phyloP scores from a whole-genome alignment of 2,888 invertebrate genomes.

The Platerodrilus igneus region DNA sequence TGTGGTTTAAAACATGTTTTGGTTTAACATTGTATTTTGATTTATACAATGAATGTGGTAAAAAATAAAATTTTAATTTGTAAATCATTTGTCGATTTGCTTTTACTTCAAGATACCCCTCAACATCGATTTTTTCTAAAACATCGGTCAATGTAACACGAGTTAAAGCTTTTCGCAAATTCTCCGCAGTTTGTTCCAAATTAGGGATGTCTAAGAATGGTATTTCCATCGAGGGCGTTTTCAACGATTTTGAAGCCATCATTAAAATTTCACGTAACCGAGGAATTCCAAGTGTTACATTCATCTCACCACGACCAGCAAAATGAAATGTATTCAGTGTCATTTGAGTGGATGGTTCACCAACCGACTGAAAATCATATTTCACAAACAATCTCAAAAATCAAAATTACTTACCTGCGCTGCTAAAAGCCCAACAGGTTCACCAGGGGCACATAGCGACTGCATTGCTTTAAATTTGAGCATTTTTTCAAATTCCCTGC shows the following conservation, averaged over 20 bases:
- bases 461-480: slow-evolving; percentile 73
- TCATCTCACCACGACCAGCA: slow-evolving; percentile 99
- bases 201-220: slow-evolving; percentile 61
- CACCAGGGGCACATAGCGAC: slow-evolving; percentile 82
- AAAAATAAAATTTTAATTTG: slow-evolving; percentile 65
- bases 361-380: slow-evolving; percentile 63
- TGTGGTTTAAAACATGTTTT: slow-evolving; percentile 62
- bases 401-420: slow-evolving; percentile 62
- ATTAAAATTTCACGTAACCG: slow-evolving; percentile 94
- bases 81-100: slow-evolving; percentile 60
- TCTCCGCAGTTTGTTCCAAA: slow-evolving; percentile 58
- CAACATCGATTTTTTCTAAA: slow-evolving; percentile 64
- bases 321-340: slow-evolving; percentile 99
- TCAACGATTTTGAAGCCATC: slow-evolving; percentile 88
- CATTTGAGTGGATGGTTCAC: slow-evolving; percentile 99
- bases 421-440: slow-evolving; percentile 92
- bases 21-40: slow-evolving; percentile 69
- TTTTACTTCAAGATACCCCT: slow-evolving; percentile 53
- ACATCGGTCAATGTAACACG: slow-evolving; percentile 76
- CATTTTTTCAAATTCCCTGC: slow-evolving; percentile 58
- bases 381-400: not conserved
- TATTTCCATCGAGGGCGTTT: slow-evolving; percentile 95
- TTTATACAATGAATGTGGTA: slow-evolving; percentile 70
- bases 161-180: slow-evolving; percentile 67
- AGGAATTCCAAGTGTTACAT: slow-evolving; percentile 99